These are phyloP conservation scores for Panthera tigris DNA, from an alignment of 2,113 vertebrate genomes.

Conservation along the genomic window DNA sequence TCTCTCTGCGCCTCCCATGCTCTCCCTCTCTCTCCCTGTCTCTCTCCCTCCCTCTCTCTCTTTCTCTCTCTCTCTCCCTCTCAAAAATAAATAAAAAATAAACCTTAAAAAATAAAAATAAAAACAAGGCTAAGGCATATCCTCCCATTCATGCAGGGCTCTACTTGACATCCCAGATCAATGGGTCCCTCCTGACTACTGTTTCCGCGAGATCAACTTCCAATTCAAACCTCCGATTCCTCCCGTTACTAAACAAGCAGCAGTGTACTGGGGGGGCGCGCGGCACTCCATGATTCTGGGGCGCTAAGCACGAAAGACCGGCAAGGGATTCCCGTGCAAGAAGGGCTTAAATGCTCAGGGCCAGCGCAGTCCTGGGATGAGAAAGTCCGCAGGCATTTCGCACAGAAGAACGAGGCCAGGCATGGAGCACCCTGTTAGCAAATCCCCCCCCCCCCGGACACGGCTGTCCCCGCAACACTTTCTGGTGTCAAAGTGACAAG, in stretches of 20 bases:
- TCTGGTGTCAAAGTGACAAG: not conserved
- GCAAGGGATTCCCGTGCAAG: not conserved
- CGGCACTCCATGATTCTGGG: not conserved
- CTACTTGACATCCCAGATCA: not conserved
- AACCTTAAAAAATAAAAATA: not conserved
- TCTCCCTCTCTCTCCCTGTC: too few species aligned
- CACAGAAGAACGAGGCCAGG: not conserved
- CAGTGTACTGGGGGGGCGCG: not conserved
- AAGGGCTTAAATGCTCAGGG: not conserved
- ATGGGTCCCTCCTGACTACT: not conserved
- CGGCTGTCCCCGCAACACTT: not conserved
- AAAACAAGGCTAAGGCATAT: not conserved
- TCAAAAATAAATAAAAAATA: too few species aligned
- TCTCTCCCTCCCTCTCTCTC: too few species aligned
- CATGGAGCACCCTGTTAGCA: not conserved
- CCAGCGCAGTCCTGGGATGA: not conserved
- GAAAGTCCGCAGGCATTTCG: not conserved
- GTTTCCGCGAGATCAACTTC: not conserved
- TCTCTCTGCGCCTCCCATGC: too few species aligned
- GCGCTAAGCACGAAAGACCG: not conserved
- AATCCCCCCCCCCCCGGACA: not conserved
- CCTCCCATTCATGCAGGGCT: not conserved
- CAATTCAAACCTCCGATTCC: not conserved
- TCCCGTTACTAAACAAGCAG: not conserved
- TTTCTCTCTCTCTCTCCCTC: too few species aligned